Base-by-base conservation (phyloP, 2,888 invertebrate species). In the Ormyrus pomaceus region DNA sequence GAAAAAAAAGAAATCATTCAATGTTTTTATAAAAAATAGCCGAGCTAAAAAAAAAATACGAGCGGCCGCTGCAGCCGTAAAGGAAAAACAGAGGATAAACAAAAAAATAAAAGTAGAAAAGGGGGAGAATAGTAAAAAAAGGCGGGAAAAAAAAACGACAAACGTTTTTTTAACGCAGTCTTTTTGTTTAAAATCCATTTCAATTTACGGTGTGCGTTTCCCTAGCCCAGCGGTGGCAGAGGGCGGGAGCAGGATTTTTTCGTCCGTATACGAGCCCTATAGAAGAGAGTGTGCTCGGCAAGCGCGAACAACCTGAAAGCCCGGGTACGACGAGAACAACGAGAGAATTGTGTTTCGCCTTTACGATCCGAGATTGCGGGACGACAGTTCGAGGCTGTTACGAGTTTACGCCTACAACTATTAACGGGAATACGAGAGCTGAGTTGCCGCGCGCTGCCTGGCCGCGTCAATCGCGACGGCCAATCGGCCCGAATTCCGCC, bases 361-460 rank as follows among this genome's bases (percentile, higher is more conserved):
- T 77, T 70, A 62, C 77, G 50, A 34, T 11, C 13, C 64, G 66
- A 78, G 78, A 68, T 68, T 72, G 66, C 11, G 59, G 55, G 8
- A 58, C 62, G 70, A 56, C 69, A 62, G 69, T 62, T 55, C 19
- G 62, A 77, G 70, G 70, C 64, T 77, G 77, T 77, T 77, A 70
- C 77, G 77, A 71, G 58, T 72, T 72, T 71, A 61, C 66, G 72
- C 78, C 72, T 68, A 78, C 72, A 48, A 72, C 78, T 78, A 78
- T 72, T 78, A 78, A 78, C 61, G 78, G 34, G 46, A 45, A 11
- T 11, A 48, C 61, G 59, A 61, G 34, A 34, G 19, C 6, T 50
- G 48, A 5, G 61, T 19, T 19, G 19, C 56, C 19, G 53, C 50
- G 19, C 51, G 19, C 61, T 45, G 62, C 19, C 19, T 19, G 19